Base-by-base conservation (phyloP, 2,888 invertebrate species). In the Phragmatobia fuliginosa region DNA sequence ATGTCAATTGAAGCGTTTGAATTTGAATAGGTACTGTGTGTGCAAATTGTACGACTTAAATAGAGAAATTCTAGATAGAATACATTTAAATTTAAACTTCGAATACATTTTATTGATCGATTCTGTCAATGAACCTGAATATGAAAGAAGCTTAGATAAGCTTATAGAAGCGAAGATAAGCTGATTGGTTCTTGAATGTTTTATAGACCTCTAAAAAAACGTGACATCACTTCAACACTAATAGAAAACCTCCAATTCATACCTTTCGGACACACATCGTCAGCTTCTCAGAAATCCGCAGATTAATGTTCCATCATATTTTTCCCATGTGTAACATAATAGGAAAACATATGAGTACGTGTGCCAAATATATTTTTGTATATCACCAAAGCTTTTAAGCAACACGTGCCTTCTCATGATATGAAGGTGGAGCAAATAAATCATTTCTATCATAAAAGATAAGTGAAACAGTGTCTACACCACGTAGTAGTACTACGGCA, bases 381-480 rank as follows among this genome's bases (percentile, higher is more conserved):
- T 64, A 36, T 69, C 74, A 66, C 70, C 67, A 71, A 74, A 71
- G 71, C 78, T 72, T 72, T 76, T 66, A 72, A 59, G 65, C 28
- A 59, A 70, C 74, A 77, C 74, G 73, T 76, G 74, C 70, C 69
- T 38, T 60, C 56, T 58, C 62, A 72, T 65, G 64, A 70, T 56
- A 68, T 66, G 73, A 64, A 75, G 71, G 70, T 58, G 75, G 68
- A 64, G 56, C 62, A 75, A 74, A 81, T 82, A 82, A 82, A 82
- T 82, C 82, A 76, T 74, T 73, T 62, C 59, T 70, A 76, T 73
- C 74, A 73, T 77, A 77, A 77, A 79, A 76, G 74, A 75, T 76
- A 74, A 74, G 74, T 77, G 70, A 68, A 71, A 59, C 67, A 70
- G 36, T 69, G 73, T 78, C 79, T 82, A 82, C 82, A 79, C 68